phyloP scores from a whole-genome alignment of 2,888 invertebrate genomes.

The Steromphala cineraria region DNA sequence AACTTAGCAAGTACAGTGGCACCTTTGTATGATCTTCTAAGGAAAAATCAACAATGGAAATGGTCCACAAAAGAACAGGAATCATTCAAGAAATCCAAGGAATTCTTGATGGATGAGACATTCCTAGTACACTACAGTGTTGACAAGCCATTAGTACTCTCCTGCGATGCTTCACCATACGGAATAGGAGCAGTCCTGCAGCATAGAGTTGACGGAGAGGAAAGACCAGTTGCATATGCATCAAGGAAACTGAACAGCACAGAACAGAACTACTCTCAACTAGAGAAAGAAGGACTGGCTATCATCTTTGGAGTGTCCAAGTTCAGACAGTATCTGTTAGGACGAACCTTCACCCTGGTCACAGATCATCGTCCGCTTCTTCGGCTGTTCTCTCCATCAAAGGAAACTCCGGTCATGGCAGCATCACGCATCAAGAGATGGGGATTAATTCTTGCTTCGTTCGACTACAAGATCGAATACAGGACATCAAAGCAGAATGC shows the following conservation, averaged over 20 bases:
- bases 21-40: not conserved
- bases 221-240: not conserved
- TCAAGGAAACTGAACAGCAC: not conserved
- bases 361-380: not conserved
- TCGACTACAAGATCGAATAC: no score
- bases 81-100: not conserved
- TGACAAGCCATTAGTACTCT: not conserved
- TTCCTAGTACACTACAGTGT: not conserved
- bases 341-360: not conserved
- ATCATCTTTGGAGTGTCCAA: not conserved
- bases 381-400: no score
- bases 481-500: no score
- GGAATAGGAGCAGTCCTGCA: not conserved
- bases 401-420: no score
- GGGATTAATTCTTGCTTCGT: no score
- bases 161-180: not conserved
- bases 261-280: not conserved
- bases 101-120: conserved; percentile 1
- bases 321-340: not conserved
- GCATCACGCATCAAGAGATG: no score
- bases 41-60: not conserved
- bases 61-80: not conserved
- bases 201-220: not conserved
- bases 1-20: not conserved
- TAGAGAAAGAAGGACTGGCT: not conserved